Evolutionary conservation across 2,113 vertebrate genomes (phyloP), one percentile per base, ranked within the genome.

Genomic region (Chlamydotis undulata): DNA sequence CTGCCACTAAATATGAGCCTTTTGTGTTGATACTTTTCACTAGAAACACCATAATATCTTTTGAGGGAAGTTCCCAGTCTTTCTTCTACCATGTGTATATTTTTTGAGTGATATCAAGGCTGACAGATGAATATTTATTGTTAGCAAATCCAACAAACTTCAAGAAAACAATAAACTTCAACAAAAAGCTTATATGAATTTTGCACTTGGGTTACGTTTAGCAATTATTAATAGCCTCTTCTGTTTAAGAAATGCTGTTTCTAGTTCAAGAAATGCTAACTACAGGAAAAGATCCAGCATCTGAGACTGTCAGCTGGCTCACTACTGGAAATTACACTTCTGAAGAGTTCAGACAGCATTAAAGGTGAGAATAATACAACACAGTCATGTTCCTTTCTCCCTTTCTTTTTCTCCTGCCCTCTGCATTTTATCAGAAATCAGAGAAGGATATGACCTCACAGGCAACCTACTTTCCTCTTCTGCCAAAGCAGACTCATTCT

Each of bases 241-340:
- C 50, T 57, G 45, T 76, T 92, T 87, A 94, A 91, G 91, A 94
- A 96, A 96, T 91, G 67, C 61, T 91, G 53, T 84, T 96, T 92
- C 61, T 94, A 95, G 83, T 92, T 96, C 87, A 94, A 89, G 77
- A 94, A 89, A 69, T 52, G 47, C 73, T 94, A 93, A 93, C 94
- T 76, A 55, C 23, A 84, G 81, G 37, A 94, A 61, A 92, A 92
- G 45, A 89, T 89, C 57, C 67, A 78, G 39, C 21, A 31, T 79
- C 67, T 87, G 56, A 93, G 70, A 57, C 68, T 91, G 90, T 90
- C 77, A 95, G 35, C 61, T 79, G 70, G 53, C 65, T 93, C 47
- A 57, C 61, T 85, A 81, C 57, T 90, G 19, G 45, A 88, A 97
- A 95, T 94, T 63, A 87, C 56, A 86, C 50, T 52, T 83, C 71